Conservation (phyloP, 2,797 vertebrate species). For the Cyprinodon diabolis region DNA sequence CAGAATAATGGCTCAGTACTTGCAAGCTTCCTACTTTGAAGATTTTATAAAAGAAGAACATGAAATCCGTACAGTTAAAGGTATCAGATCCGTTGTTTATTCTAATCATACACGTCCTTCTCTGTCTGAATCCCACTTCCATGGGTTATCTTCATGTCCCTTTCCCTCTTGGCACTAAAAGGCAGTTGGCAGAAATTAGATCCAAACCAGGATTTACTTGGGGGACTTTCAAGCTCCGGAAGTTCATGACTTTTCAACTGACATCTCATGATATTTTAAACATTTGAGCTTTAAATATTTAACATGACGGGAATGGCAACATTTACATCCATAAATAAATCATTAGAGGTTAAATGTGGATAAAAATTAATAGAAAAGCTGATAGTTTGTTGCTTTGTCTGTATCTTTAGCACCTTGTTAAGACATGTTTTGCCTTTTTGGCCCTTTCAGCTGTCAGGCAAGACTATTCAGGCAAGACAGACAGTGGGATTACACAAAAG, state of each 20-base stretch:
- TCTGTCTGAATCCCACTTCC: neutral
- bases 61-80: conserved; percentile 10
- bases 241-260: neutral
- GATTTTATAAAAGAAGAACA: conserved; percentile 29
- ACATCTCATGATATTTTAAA: neutral
- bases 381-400: neutral
- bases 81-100: conserved; percentile 15
- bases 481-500: too few relatives aligned
- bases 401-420: neutral
- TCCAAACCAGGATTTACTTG: neutral
- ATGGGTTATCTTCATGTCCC: too few relatives aligned
- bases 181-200: neutral
- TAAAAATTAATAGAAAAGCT: neutral
- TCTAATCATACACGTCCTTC: neutral
- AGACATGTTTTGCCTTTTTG: neutral
- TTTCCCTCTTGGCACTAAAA: neutral
- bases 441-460: neutral
- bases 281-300: neutral
- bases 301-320: neutral
- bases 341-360: neutral
- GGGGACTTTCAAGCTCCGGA: neutral
- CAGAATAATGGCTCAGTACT: conserved; percentile 38
- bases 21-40: conserved; percentile 39
- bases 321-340: neutral
- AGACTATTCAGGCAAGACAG: too few relatives aligned